Base-by-base conservation (phyloP, 2,888 invertebrate genomes). In the Dysmachus trigonus region DNA sequence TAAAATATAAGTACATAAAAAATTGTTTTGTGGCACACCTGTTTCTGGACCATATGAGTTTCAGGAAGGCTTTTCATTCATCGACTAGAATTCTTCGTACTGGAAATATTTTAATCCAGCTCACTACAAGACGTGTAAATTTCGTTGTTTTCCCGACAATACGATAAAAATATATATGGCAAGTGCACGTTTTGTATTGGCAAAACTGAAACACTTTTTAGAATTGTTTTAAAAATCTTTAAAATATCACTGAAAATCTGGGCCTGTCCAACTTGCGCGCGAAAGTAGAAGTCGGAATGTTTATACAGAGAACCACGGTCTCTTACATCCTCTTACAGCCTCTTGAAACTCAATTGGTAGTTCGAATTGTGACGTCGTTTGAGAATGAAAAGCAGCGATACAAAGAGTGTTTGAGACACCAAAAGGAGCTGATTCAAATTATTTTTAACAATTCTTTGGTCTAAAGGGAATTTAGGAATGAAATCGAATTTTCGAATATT, bases 1-100 rank as follows among this genome's bases (percentile, higher is more conserved):
- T 77, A 77, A 77, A 27, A 8, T 53, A 81, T 81, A 81, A 81
- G 81, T 81, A 81, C 81, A 81, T 81, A 81, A 81, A 79, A 81
- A 81, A 8, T 53, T 53, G 51, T 41, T 31, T 79, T 79, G 79
- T 81, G 81, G 79, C 79, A 81, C 81, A 33, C 47, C 77, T 77
- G 35, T 77, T 77, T 47, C 10, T 35, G 8, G 22, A 76, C 62
- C 62, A 62, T 22, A 8, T 53, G 81, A 81, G 81, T 81, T 33
- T 33, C 53, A 35, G 33, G 30, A 22, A 53, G 35, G n/a, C 71
- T 51, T 27, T 62, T 62, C 83, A 10, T 38, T 71, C 27, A 72
- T 72, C 83, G 83, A 83, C 83, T 83, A 83, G 83, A 71, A 62
- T 62, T 62, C 22, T 27, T 62, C 27, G 27, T 27, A 22, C 62